These are phyloP conservation scores for Siphamia tubifer DNA, from an alignment of 2,113 vertebrate genomes.

Conservation along the genomic window DNA sequence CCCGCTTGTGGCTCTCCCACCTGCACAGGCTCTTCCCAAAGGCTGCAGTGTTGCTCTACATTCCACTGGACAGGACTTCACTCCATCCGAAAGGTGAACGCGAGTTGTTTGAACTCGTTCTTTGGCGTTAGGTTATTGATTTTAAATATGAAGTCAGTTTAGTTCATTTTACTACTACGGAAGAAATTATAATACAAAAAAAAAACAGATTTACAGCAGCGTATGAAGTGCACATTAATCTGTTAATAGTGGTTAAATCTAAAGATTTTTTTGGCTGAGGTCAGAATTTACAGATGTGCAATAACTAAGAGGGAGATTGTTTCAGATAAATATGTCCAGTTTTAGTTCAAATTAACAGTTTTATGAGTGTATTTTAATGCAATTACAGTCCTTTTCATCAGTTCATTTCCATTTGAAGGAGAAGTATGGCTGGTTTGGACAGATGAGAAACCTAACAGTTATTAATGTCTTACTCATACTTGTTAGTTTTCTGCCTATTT, in stretches of 20 bases:
- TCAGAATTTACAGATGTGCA: background rate
- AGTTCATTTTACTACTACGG: background rate
- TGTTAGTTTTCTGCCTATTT: background rate
- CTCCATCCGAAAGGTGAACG: slow-evolving; percentile 61
- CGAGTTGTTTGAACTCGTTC: background rate
- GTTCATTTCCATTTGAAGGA: background rate
- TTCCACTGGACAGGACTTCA: slow-evolving; percentile 64
- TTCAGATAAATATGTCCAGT: background rate
- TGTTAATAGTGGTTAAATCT: background rate
- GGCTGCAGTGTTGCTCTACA: slow-evolving; percentile 60
- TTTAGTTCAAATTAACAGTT: background rate
- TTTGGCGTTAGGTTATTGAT: background rate
- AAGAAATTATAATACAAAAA: background rate
- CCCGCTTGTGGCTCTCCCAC: slow-evolving; percentile 37
- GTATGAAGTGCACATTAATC: background rate
- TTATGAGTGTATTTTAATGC: background rate
- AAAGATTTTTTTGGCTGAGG: background rate
- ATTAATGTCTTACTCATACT: background rate
- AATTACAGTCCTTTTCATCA: background rate
- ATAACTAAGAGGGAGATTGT: background rate
- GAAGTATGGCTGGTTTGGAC: background rate
- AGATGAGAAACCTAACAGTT: background rate
- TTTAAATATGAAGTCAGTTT: background rate
- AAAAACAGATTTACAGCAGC: background rate
- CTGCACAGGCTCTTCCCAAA: slow-evolving; percentile 50